Base-by-base conservation (phyloP, 2,113 vertebrate genomes). In the Nerophis ophidion region DNA sequence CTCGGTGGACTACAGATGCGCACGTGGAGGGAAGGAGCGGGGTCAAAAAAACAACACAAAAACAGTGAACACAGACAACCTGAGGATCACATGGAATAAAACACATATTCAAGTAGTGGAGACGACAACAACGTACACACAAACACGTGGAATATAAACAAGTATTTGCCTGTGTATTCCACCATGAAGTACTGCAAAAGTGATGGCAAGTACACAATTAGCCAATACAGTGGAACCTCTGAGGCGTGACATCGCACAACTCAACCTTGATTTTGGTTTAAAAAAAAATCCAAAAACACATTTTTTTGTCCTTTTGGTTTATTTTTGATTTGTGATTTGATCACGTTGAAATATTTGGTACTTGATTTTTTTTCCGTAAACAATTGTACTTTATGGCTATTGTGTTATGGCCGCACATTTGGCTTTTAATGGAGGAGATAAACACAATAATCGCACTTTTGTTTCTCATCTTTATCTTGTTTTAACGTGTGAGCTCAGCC, bases 51-150 rank as follows among this genome's bases (percentile, higher is more conserved):
- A 68, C 13, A 36, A 34, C 17, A 65, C 6, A 71, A 63, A 86
- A 92, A 91, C 91, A 91, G 90, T 93, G 91, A 93, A 94, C 91
- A 93, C 91, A 90, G 90, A 92, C 92, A 87, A 94, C 94, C 94
- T 95, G 94, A 97, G 94, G 93, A 92, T 92, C 87, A 95, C 82
- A 80, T 67, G 71, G 56, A 66, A 26, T 92, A 93, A 93, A 91
- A 92, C 79, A 81, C 93, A 89, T 91, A 92, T 96, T 97, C 93
- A 97, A 97, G 95, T 96, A 95, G 93, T 93, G 72, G 94, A 92
- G 91, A 90, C 77, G 93, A 92, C 90, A 87, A 90, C 89, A 91
- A 89, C 71, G 91, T 95, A 92, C 93, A 93, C 93, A 89, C 36
- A 38, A 4, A 38, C 36, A 38, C 11, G 88, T 89, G 87, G 91